These are phyloP conservation scores for Dicroscelio sp. DNA, from an alignment of 2,888 invertebrate species.

Conservation along the genomic window DNA sequence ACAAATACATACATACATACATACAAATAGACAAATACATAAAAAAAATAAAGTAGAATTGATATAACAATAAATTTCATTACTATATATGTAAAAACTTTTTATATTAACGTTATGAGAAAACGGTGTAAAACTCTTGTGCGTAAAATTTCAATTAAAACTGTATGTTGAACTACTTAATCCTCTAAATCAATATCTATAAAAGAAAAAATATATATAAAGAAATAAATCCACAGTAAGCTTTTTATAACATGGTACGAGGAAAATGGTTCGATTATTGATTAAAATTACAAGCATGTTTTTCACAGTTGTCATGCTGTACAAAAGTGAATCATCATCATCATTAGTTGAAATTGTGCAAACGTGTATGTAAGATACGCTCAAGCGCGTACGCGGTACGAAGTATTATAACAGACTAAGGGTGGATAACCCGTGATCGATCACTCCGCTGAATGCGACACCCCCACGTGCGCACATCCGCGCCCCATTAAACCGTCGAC, in stretches of 20 bases:
- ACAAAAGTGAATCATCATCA: conserved; percentile 80
- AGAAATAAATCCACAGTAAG: no score
- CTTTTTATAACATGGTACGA: conserved; percentile 34
- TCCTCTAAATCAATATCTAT: conserved; percentile 67
- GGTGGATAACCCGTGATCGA: conserved; percentile 90
- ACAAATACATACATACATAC: no score
- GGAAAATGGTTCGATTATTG: conserved; percentile 70
- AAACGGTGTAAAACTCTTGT: no score
- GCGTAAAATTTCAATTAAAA: no score
- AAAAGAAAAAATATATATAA: no score
- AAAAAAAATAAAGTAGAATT: no score
- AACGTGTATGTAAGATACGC: conserved; percentile 77
- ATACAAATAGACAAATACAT: no score
- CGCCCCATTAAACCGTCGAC: conserved; percentile 90
- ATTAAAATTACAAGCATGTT: conserved; percentile 78
- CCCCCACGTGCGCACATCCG: conserved; percentile 90
- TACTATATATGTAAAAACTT: no score
- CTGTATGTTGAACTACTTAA: no score
- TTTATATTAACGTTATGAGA: no score
- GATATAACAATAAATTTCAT: no score
- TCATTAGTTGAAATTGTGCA: conserved; percentile 71
- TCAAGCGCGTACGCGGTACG: conserved; percentile 84
- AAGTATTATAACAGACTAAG: conserved; percentile 89
- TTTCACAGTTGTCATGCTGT: conserved; percentile 75
- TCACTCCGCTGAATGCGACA: conserved; percentile 90